Evolutionary conservation across 2,113 vertebrate species (phyloP), one percentile per base, ranked within the genome.

Genomic region (Clupea harengus): DNA sequence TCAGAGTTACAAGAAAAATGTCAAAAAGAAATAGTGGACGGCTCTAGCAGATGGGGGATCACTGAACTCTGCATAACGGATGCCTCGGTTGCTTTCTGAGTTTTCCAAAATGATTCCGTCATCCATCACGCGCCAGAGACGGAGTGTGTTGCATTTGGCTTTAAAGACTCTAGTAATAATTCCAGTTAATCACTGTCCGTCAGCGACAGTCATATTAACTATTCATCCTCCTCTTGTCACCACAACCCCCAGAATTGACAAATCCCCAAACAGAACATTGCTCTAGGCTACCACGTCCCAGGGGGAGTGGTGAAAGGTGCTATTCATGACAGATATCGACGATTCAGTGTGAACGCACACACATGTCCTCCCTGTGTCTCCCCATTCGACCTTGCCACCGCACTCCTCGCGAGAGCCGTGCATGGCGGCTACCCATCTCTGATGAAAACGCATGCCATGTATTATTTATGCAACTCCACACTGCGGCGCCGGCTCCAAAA

Each of bases 391-490:
- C 81, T 54, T 39, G 83, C 47, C 88, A 80, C 45, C 82, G 22
- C 18, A 17, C 52, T 5, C 18, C 20, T 60, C 54, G 32, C 46
- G 8, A 17, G 81, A 64, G 28, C 44, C 25, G 75, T 22, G 28
- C 67, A 32, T 72, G 47, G 85, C 25, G n/a, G 64, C 64, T 72
- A 72, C 64, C 64, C 64, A 32, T 25, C 64, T 3, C 83, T 82
- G 88, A 90, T 91, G 84, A 87, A 91, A 88, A 88, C 84, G 85
- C 91, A 89, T 89, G 32, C 64, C 67, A 82, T 52, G 85, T 86
- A 90, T 91, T 90, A 91, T 93, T 88, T 81, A 90, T 85, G 81
- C 89, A 72, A 90, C 89, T 91, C 89, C 67, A 90, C 88, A 89
- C 46, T 83, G 90, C 89, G 87, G 87, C 85, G 82, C 78, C 60